These are phyloP conservation scores for Microctonus brassicae DNA, from an alignment of 2,888 invertebrate genomes.

Conservation along the genomic window DNA sequence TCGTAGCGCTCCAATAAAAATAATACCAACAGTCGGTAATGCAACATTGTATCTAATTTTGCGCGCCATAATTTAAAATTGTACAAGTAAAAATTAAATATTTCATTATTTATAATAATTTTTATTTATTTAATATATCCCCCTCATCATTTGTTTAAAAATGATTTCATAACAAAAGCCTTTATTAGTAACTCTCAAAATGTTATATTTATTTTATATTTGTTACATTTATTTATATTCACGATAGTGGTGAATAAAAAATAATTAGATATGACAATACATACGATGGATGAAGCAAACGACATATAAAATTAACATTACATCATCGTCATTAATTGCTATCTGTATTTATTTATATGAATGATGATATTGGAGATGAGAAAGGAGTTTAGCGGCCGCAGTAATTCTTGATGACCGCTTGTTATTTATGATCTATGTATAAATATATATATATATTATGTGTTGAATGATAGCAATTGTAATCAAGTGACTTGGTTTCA, in stretches of 20 bases:
- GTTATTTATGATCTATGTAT: background rate
- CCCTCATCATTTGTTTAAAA: too few species aligned
- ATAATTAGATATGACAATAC: too few species aligned
- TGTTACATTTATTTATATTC: too few species aligned
- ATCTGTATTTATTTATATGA: background rate
- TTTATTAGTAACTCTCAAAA: too few species aligned
- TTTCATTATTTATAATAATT: too few species aligned
- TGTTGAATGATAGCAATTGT: constrained; percentile 19
- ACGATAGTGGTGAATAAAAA: too few species aligned
- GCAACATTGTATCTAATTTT: background rate
- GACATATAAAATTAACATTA: constrained; percentile 29
- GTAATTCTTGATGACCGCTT: constrained; percentile 11
- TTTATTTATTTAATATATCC: too few species aligned
- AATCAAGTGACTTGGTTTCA: constrained; percentile 9
- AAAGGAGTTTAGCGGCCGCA: constrained; percentile 10
- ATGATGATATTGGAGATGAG: background rate
- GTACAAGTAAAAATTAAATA: too few species aligned
- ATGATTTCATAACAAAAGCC: too few species aligned
- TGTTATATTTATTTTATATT: too few species aligned
- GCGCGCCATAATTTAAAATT: too few species aligned
- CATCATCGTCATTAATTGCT: constrained; percentile 23
- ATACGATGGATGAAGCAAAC: constrained; percentile 17
- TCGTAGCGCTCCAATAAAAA: background rate
- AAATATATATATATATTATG: background rate
- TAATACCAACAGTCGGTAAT: background rate